Base-by-base conservation (phyloP, 53 echinoderm and acorn worm species). In the Mesocentrotus franciscanus region DNA sequence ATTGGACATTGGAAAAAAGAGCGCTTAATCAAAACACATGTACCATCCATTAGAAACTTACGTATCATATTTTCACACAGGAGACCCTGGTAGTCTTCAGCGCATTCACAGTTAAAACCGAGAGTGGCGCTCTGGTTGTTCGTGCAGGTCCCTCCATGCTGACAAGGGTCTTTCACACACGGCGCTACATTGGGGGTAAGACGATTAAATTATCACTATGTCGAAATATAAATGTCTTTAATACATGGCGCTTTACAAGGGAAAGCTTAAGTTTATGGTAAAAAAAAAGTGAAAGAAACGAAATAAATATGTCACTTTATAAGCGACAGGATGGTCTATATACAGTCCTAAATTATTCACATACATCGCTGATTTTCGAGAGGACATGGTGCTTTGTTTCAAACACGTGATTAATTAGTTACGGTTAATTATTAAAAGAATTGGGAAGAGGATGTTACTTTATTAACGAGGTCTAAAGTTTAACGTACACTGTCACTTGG, bases 151-250 rank as follows among this genome's bases (percentile, higher is more conserved):
- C 70, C 96, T 30, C 94, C 94, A 71, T 96, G 87, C 34, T 91
- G 95, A 35, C 96, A 96, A 22, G 84, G 95, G 12, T 95, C 91
- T 90, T 79, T 91, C 29, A 91, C 92, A 90, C 96, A 96, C 29
- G 94, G 91, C 26, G 84, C 94, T 66, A 27, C 35, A 95, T 36
- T 2, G 29, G 72, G 7, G 10, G 24, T 22, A 90, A 59, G n/a
- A 60, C 20, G 12, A 61, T 58, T 17, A 90, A 22, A 10, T 30
- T 30, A 18, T 74, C 30, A 74, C 30, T 68, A 18, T 68, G 68
- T 24, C 22, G 68, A 68, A 68, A 26, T 24, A 68, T 68, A 22
- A 26, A 24, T 24, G 68, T 49, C 3, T 6, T 49, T 5, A 49
- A 49, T 49, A 49, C 49, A 49, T 5, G 0, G 49, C 3, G 6